These are phyloP conservation scores for Plecotus auritus DNA, from an alignment of 2,113 vertebrate species.

Conservation along the genomic window DNA sequence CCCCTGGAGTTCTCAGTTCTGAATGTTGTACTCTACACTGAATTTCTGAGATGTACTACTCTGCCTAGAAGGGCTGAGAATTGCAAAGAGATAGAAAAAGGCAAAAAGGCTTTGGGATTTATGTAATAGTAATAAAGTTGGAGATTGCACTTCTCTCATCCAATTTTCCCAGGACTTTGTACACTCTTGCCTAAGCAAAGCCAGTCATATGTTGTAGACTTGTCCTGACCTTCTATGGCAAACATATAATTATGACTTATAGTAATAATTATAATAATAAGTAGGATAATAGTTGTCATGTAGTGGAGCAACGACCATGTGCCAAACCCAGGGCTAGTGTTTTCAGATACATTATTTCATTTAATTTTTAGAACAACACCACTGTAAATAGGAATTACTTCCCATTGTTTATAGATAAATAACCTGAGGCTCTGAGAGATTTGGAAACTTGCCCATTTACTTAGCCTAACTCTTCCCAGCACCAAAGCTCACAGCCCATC, in stretches of 20 bases:
- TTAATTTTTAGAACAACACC: not conserved
- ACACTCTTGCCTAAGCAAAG: not conserved
- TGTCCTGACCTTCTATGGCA: not conserved
- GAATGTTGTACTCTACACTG: not conserved
- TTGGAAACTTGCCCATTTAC: not conserved
- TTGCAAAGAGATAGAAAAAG: not conserved
- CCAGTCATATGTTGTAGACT: not conserved
- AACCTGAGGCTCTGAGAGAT: not conserved
- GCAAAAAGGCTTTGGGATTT: not conserved
- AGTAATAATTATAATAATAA: not conserved
- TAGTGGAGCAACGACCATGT: not conserved
- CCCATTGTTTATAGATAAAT: not conserved
- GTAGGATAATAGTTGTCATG: not conserved
- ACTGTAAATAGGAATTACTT: not conserved
- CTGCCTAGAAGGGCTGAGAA: not conserved
- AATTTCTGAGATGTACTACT: not conserved
- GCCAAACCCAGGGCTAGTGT: not conserved
- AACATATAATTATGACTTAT: not conserved
- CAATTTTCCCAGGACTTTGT: not conserved
- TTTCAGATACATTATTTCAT: not conserved
- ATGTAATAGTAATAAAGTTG: not conserved
- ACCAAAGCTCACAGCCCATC: not conserved
- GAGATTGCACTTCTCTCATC: not conserved
- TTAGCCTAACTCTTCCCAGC: not conserved
- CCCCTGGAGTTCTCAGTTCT: not conserved